Conservation (phyloP, 2,797 vertebrate genomes). For the Margarornis squamiger region DNA sequence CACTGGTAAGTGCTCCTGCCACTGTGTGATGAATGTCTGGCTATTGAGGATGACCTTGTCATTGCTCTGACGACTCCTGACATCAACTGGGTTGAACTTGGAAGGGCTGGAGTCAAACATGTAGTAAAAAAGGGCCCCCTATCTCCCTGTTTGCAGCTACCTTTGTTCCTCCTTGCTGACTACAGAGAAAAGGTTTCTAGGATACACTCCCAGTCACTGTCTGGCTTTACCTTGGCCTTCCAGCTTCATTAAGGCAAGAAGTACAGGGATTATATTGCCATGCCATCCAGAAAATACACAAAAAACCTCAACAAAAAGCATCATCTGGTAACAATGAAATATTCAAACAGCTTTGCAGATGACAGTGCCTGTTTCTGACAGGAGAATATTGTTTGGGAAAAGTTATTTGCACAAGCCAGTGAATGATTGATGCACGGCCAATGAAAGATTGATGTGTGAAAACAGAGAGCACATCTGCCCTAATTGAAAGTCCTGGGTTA, state of each 20-base stretch:
- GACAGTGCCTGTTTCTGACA: not conserved
- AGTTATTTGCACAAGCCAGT: constrained; percentile 45
- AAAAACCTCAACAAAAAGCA: not conserved
- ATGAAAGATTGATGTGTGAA: constrained; percentile 71
- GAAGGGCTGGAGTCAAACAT: not conserved
- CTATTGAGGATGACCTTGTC: not conserved
- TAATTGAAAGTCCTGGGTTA: constrained; percentile 19
- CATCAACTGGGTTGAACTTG: not conserved
- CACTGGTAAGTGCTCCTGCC: not conserved
- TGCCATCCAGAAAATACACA: not conserved
- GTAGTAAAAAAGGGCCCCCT: not conserved
- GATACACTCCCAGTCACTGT: not conserved
- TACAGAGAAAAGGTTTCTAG: not conserved
- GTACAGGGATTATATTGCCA: not conserved
- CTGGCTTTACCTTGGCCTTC: not conserved
- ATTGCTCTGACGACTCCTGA: not conserved
- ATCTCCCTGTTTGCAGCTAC: not conserved
- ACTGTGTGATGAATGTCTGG: not conserved
- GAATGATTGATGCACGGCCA: constrained; percentile 66
- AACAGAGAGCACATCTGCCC: constrained; percentile 30
- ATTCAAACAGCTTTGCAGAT: constrained; percentile 49
- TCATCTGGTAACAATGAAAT: constrained; percentile 57
- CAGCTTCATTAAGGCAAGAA: not conserved
- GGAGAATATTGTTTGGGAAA: constrained; percentile 49
- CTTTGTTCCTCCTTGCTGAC: not conserved